Evolutionary conservation across 2,797 vertebrate genomes (phyloP).

Genomic region (Pangasius krempfi): DNA sequence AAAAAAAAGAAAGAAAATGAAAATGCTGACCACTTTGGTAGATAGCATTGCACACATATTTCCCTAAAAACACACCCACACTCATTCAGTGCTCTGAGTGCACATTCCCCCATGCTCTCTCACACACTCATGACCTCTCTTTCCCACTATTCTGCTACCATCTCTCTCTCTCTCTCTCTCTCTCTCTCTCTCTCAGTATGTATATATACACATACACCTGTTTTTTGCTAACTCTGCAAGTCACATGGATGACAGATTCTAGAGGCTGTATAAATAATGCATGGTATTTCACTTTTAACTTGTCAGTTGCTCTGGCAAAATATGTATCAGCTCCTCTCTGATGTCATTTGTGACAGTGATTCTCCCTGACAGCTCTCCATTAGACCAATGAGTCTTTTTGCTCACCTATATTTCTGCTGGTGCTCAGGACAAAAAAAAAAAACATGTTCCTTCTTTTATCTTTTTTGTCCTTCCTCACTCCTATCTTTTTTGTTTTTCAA

Average conservation of each 20-base stretch:
- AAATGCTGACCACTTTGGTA: no score
- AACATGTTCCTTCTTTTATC: slow-evolving; percentile 65
- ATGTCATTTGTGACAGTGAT: slow-evolving; percentile 81
- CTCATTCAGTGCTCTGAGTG: neutral
- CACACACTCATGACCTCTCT: slow-evolving; percentile 10
- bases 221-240: slow-evolving; percentile 83
- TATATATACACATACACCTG: slow-evolving; percentile 62
- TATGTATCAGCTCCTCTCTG: slow-evolving; percentile 81
- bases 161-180: slow-evolving; percentile 34
- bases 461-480: slow-evolving; percentile 47
- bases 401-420: slow-evolving; percentile 77
- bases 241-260: slow-evolving; percentile 81
- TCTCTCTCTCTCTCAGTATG: slow-evolving; percentile 30
- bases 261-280: slow-evolving; percentile 84
- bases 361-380: slow-evolving; percentile 84
- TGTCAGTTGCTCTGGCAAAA: slow-evolving; percentile 74
- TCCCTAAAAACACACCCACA: no score
- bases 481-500: slow-evolving; percentile 50
- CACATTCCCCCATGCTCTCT: neutral
- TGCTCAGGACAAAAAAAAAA: slow-evolving; percentile 78
- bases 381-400: slow-evolving; percentile 81
- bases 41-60: no score
- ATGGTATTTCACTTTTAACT: slow-evolving; percentile 84
- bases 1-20: no score
- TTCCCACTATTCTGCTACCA: slow-evolving; percentile 4